Evolutionary conservation across 2,797 vertebrate genomes (phyloP), one percentile per base, ranked within the genome.

Genomic region (Sphenopsis melanotis): DNA sequence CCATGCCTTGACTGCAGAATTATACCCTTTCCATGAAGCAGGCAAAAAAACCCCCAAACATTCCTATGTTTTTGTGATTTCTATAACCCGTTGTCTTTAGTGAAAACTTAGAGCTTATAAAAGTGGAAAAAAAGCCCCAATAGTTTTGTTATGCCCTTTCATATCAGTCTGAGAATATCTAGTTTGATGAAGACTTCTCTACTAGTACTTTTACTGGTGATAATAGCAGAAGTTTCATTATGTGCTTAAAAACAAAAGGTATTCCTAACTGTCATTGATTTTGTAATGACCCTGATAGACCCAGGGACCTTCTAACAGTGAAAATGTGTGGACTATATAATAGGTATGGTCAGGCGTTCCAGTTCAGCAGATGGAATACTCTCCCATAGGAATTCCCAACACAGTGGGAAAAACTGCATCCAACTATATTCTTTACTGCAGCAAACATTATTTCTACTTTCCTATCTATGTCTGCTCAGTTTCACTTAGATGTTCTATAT

Each of bases 211-310:
- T 83, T 87, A 49, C 44, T 78, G 59, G 42, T 3, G 3, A 39
- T 60, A 72, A 70, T 37, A 50, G 37, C 6, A 23, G 55, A 55
- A 81, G 61, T 94, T 87, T 77, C 63, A 80, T 61, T 63, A 74
- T 32, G 7, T 5, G 1, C 49, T 85, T 88, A 68, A 71, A 85
- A 86, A 81, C 71, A 90, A 75, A 94, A 87, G 37, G 17, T 65
- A 57, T 96, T 95, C 55, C 85, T 89, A 21, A 52, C 76, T 79
- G 85, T 93, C 66, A 95, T 90, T 93, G 96, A 93, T 96, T 96
- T 96, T 97, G 59, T 39, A 83, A 72, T 30, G 7, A 86, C 37
- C 68, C 81, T 63, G 76, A 69, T 52, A 89, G 37, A 68, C 60
- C 64, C 75, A 46, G 52, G 44, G 32, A 65, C 57, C 44, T 71